These are phyloP conservation scores for Meghimatium bilineatum DNA, from an alignment of 2,888 invertebrate genomes.

Conservation along the genomic window DNA sequence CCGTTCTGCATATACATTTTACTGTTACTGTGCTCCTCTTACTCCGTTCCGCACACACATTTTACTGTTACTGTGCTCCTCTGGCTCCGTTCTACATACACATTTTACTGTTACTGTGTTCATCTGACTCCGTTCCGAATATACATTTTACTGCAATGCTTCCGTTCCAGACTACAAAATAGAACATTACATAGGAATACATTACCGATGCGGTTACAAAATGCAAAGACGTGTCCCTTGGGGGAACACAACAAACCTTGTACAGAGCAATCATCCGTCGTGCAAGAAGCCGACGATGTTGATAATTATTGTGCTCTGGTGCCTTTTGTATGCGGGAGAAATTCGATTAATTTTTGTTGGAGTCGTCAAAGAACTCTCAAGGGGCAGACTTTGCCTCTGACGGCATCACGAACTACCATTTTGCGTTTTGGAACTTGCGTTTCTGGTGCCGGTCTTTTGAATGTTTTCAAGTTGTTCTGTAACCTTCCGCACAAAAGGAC, in stretches of 20 bases:
- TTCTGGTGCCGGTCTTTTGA: background rate
- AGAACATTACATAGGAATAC: background rate
- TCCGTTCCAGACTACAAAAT: background rate
- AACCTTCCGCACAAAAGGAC: no score
- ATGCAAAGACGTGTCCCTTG: background rate
- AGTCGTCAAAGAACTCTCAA: background rate
- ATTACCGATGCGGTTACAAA: slow-evolving; percentile 1
- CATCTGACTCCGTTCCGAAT: no score
- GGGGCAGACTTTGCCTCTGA: background rate
- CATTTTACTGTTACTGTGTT: no score
- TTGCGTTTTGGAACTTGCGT: background rate
- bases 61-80: no score
- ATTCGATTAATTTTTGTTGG: slow-evolving; percentile 35
- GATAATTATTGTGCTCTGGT: slow-evolving; percentile 19
- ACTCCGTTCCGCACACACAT: no score
- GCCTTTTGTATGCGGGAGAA: slow-evolving; percentile 32
- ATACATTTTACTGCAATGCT: background rate
- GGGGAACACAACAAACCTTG: slow-evolving; percentile 24
- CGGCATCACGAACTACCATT: background rate
- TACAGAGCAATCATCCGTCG: slow-evolving; percentile 12
- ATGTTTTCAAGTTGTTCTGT: no score
- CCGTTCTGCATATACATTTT: no score
- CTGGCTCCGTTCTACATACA: no score
- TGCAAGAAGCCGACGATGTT: slow-evolving; percentile 26
- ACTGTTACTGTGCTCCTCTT: no score